Evolutionary conservation across 2,797 vertebrate genomes (phyloP).

Genomic region (Melanotaenia trifasciata): DNA sequence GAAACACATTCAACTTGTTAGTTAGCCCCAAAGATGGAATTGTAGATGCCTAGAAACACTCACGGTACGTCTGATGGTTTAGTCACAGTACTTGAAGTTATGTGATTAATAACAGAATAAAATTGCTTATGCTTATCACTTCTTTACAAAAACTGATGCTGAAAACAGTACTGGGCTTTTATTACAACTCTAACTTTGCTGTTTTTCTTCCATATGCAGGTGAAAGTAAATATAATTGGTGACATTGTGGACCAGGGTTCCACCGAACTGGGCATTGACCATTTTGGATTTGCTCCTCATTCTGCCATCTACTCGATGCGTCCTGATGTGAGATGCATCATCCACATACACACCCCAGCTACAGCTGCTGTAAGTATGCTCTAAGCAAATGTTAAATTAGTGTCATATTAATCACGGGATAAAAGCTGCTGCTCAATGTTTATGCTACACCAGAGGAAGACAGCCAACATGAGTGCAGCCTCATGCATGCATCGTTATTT

Average conservation of each 20-base stretch:
- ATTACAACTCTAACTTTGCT: background rate
- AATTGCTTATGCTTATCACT: too few relatives aligned
- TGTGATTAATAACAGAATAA: too few relatives aligned
- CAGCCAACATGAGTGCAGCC: conserved; percentile 45
- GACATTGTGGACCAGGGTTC: conserved; percentile 94
- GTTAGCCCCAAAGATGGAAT: background rate
- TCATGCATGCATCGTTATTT: conserved; percentile 44
- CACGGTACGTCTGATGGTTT: too few relatives aligned
- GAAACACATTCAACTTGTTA: background rate
- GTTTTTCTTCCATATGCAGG: conserved; percentile 72
- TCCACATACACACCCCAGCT: conserved; percentile 92
- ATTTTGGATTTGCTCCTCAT: conserved; percentile 91
- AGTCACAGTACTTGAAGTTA: too few relatives aligned
- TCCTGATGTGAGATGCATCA: conserved; percentile 93
- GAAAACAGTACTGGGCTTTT: background rate
- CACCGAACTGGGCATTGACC: conserved; percentile 89
- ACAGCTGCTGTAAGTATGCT: conserved; percentile 91
- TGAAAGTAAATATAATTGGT: conserved; percentile 96
- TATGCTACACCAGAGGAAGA: conserved; percentile 35
- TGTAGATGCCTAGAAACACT: background rate
- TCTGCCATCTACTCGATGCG: conserved; percentile 93
- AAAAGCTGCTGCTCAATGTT: conserved; percentile 53
- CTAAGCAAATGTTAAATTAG: conserved; percentile 34
- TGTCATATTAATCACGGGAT: conserved; percentile 33
- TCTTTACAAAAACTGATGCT: too few relatives aligned